Base-by-base conservation (phyloP, 2,888 invertebrate species). In the Drosophila pseudotakahashii region DNA sequence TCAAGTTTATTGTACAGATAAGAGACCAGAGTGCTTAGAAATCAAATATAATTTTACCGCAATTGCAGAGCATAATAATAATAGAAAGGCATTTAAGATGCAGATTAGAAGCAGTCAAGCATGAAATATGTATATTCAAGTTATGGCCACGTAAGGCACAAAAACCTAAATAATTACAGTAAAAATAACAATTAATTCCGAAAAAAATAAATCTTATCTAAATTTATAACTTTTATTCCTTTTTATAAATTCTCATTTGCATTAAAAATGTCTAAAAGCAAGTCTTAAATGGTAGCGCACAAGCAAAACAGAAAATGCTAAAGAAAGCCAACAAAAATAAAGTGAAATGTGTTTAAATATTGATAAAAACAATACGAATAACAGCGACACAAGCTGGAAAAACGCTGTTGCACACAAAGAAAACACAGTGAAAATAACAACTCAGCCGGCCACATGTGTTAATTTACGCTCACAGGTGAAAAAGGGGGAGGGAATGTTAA, bases 291-390 rank as follows among this genome's bases (percentile, higher is more conserved):
- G n/a, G 61, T 60, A 47, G 39, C 32, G 42, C 55, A 44, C 34
- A 44, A 7, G 44, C 26, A 23, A 60, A 37, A 19, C 37, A 39
- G 50, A 64, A 71, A 75, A 58, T 37, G 44, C 44, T 42, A 14
- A 42, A 75, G 39, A 63, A 60, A 34, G 42, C 64, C 57, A 59
- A 67, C 51, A 74, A 62, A 36, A 73, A 66, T 52, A 52, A 53
- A 47, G 47, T 54, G 59, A 80, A 75, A 63, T 73, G 55, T 76
- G 66, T 79, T 85, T 68, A 88, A 83, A 81, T 75, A 88, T 85
- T 83, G 68, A 85, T 77, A 63, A 87, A 77, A 81, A 71, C 26
- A 80, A 70, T 51, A 53, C 55, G 34, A 51, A 67, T 47, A 67
- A 41, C 66, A 62, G 41, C 41, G 45, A 53, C 34, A 59, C 47